Evolutionary conservation across 2,888 invertebrate genomes (phyloP).

Genomic region (Philereme vetulata): DNA sequence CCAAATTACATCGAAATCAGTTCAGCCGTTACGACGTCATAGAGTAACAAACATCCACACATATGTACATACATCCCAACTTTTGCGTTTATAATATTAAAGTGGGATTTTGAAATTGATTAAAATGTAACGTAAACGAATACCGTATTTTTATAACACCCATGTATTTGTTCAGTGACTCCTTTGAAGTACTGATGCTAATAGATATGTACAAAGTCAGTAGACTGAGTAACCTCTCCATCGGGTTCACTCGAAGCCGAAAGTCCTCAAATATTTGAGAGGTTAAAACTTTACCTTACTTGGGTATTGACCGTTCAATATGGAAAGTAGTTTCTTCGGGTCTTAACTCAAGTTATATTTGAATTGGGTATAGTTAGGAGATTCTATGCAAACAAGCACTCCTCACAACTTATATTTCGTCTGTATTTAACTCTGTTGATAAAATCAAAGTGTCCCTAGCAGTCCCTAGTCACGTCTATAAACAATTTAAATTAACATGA

Average conservation of each 20-base stretch:
- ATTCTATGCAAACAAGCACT: neutral
- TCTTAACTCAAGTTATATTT: conserved; percentile 7
- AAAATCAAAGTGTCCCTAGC: too few species aligned
- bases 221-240: conserved; percentile 17
- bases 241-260: conserved; percentile 14
- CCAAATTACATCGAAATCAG: too few species aligned
- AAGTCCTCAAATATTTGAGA: conserved; percentile 34
- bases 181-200: conserved; percentile 31
- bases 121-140: too few species aligned
- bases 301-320: conserved; percentile 27
- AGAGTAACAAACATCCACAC: too few species aligned
- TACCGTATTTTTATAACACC: neutral
- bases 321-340: conserved; percentile 20
- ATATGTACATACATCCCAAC: too few species aligned
- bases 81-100: too few species aligned
- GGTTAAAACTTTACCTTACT: conserved; percentile 24
- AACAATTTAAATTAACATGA: too few species aligned
- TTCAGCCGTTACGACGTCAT: too few species aligned
- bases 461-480: too few species aligned
- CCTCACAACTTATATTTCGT: too few species aligned
- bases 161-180: conserved; percentile 31
- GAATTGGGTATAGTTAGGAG: neutral
- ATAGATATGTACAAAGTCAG: conserved; percentile 21
- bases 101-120: too few species aligned
- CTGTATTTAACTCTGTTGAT: too few species aligned